A percentile compares a stretch with the other conserved stretches of the same genome.
Conservation (phyloP, 1,140 invertebrate genomes). For the Parasteatoda tepidariorum region DNA sequence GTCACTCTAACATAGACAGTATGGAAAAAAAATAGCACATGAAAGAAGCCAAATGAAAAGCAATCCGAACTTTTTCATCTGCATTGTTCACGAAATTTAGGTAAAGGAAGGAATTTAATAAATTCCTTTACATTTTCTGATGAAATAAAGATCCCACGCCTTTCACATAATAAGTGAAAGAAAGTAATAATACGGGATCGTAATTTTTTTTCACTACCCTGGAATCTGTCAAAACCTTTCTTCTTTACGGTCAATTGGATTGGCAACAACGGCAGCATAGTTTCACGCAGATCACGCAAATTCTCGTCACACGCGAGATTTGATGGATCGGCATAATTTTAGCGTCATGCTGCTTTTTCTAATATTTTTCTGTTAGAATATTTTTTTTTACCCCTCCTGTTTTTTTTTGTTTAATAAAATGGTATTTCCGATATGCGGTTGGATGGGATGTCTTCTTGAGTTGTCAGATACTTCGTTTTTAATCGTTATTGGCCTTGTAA, state of each 20-base stretch:
- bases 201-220: background rate
- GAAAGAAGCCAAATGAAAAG: no score
- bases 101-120: background rate
- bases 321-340: slow-evolving; percentile 52
- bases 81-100: no score
- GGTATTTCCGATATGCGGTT: background rate
- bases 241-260: slow-evolving; percentile 55
- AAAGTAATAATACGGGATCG: background rate
- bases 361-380: background rate
- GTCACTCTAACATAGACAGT: no score
- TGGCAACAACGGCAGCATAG: slow-evolving; percentile 31
- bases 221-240: slow-evolving; percentile 28
- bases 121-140: background rate
- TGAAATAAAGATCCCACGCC: background rate
- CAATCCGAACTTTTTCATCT: no score
- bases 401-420: slow-evolving; percentile 57
- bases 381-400: background rate
- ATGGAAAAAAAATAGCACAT: no score
- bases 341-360: slow-evolving; percentile 8
- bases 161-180: background rate
- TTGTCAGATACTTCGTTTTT: background rate
- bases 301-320: slow-evolving; percentile 47
- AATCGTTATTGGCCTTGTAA: slow-evolving; percentile 51
- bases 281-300: slow-evolving; percentile 42
- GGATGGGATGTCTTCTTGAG: slow-evolving; percentile 23